A percentile compares a stretch with the other conserved stretches of the same genome.
Conservation (phyloP, 2,113 vertebrate species). For the Psittacus erithacus region DNA sequence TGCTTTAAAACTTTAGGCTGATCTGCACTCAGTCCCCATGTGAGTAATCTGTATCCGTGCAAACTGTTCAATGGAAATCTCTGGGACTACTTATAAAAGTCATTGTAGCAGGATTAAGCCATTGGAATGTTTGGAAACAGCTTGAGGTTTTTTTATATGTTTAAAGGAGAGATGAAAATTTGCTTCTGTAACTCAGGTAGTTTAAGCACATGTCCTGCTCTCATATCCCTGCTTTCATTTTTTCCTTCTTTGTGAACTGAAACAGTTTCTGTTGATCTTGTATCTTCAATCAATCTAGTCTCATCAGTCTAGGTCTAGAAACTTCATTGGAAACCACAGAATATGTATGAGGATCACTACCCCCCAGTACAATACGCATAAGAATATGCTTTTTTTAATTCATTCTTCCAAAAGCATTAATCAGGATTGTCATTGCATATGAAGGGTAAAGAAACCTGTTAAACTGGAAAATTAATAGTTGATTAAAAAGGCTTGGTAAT, state of each 20-base stretch:
- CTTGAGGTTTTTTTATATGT: background rate
- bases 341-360: background rate
- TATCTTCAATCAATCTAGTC: background rate
- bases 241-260: background rate
- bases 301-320: background rate
- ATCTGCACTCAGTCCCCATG: background rate
- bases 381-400: background rate
- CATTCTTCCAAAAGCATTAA: constrained; percentile 3
- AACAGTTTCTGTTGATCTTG: background rate
- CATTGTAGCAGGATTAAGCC: constrained; percentile 17
- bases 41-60: background rate
- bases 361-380: background rate
- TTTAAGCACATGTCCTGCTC: background rate
- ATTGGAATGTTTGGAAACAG: background rate
- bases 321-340: background rate
- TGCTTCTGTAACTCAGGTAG: background rate
- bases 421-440: background rate
- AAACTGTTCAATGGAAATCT: background rate
- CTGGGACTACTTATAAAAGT: background rate
- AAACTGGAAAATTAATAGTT: constrained; percentile 56
- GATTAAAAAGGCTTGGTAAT: constrained; percentile 26
- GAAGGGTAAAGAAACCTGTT: constrained; percentile 46
- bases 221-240: background rate
- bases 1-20: background rate
- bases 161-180: background rate